Evolutionary conservation across 2,113 vertebrate genomes (phyloP).

Genomic region (Oryzias curvinotus): DNA sequence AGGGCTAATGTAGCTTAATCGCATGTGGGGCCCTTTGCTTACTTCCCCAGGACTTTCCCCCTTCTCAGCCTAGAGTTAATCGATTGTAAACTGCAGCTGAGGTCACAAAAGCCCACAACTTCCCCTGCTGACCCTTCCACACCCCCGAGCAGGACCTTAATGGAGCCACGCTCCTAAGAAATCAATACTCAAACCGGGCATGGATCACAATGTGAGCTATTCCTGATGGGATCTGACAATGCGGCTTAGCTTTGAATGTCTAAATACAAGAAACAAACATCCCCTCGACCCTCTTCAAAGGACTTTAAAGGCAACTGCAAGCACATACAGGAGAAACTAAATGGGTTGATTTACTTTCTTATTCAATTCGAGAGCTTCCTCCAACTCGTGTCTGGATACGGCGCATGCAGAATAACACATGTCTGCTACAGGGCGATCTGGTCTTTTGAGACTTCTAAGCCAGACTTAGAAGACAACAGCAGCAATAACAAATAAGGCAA

Average conservation of each 20-base stretch:
- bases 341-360: slow-evolving; percentile 21
- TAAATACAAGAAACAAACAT: slow-evolving; percentile 65
- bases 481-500: slow-evolving; percentile 64
- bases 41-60: slow-evolving; percentile 85
- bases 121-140: slow-evolving; percentile 85
- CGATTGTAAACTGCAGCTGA: slow-evolving; percentile 92
- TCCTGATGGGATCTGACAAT: slow-evolving; percentile 83
- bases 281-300: not conserved
- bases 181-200: slow-evolving; percentile 98
- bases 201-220: slow-evolving; percentile 84
- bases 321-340: not conserved
- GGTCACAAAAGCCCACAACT: slow-evolving; percentile 88
- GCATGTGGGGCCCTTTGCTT: slow-evolving; percentile 81
- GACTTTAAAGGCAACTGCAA: not conserved
- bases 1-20: slow-evolving; percentile 88
- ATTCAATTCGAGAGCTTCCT: slow-evolving; percentile 24
- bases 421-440: slow-evolving; percentile 51
- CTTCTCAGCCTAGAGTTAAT: slow-evolving; percentile 87
- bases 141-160: slow-evolving; percentile 88
- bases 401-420: slow-evolving; percentile 42
- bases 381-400: slow-evolving; percentile 24
- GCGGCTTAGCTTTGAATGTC: slow-evolving; percentile 80
- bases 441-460: slow-evolving; percentile 56
- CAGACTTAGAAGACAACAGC: slow-evolving; percentile 56
- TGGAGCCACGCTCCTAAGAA: slow-evolving; percentile 88